Conservation (phyloP, 2,797 vertebrate species). For the Fratercula arctica region DNA sequence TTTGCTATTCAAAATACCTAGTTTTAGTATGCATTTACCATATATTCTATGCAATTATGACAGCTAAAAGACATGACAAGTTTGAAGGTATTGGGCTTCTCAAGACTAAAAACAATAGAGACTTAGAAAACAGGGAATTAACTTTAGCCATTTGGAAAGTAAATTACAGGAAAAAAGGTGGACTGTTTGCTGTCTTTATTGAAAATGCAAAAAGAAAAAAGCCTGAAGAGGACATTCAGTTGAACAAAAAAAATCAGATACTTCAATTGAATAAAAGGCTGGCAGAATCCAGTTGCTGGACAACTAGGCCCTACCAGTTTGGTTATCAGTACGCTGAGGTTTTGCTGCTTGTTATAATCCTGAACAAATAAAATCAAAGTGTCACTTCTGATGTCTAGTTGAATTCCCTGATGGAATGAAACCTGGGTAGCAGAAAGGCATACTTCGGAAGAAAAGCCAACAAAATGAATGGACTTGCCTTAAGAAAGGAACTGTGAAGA, state of each 20-base stretch:
- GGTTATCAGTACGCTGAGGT: not conserved
- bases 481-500: not conserved
- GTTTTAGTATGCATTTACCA: not conserved
- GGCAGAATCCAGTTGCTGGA: not conserved
- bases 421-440: not conserved
- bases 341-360: not conserved
- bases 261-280: not conserved
- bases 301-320: not conserved
- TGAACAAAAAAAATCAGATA: not conserved
- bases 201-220: not conserved
- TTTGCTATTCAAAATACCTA: not conserved
- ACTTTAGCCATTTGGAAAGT: not conserved
- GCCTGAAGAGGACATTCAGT: not conserved
- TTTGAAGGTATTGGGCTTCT: not conserved
- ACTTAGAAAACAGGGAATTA: not conserved
- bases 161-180: not conserved
- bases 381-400: not conserved
- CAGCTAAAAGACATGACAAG: not conserved
- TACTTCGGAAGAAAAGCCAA: not conserved
- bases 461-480: not conserved
- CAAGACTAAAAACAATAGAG: not conserved
- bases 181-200: not conserved
- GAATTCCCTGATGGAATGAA: not conserved
- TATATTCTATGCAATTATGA: not conserved
- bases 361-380: not conserved